These are phyloP conservation scores for Ciconia stormi DNA, from an alignment of 2,113 vertebrate species.

Conservation along the genomic window DNA sequence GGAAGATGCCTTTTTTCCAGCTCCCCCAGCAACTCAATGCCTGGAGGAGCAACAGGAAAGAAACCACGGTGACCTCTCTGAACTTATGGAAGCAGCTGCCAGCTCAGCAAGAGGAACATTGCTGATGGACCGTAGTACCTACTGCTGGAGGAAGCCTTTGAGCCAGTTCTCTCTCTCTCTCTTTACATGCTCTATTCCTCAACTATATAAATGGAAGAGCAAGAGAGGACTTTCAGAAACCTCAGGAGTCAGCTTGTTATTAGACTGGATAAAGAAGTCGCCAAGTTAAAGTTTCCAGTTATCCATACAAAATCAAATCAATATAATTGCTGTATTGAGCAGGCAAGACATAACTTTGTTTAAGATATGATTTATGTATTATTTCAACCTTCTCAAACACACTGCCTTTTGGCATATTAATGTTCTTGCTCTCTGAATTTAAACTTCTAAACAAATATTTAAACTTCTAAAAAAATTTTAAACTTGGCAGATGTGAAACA, in stretches of 20 bases:
- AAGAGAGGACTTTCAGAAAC: background rate
- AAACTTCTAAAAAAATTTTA: background rate
- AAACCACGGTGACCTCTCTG: slow-evolving; percentile 42
- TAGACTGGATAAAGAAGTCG: background rate
- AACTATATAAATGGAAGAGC: background rate
- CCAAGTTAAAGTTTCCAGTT: background rate
- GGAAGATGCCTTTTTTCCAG: slow-evolving; percentile 38
- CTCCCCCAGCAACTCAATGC: slow-evolving; percentile 35
- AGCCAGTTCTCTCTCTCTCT: background rate
- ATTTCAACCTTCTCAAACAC: background rate
- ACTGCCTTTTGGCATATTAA: background rate
- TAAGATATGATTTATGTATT: background rate
- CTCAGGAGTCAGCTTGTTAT: background rate
- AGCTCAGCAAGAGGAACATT: slow-evolving; percentile 36
- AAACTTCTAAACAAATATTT: background rate
- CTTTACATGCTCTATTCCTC: background rate
- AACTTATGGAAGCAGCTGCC: slow-evolving; percentile 63
- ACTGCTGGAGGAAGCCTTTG: background rate
- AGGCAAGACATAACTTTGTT: background rate
- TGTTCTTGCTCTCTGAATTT: background rate
- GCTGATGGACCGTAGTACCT: slow-evolving; percentile 5
- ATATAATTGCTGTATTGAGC: background rate
- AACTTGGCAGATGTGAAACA: background rate
- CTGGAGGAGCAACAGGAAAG: slow-evolving; percentile 68
- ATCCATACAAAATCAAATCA: background rate